Evolutionary conservation across 1,140 invertebrate genomes (phyloP), one percentile per base, ranked within the genome.

Genomic region (Lethrus apterus): DNA sequence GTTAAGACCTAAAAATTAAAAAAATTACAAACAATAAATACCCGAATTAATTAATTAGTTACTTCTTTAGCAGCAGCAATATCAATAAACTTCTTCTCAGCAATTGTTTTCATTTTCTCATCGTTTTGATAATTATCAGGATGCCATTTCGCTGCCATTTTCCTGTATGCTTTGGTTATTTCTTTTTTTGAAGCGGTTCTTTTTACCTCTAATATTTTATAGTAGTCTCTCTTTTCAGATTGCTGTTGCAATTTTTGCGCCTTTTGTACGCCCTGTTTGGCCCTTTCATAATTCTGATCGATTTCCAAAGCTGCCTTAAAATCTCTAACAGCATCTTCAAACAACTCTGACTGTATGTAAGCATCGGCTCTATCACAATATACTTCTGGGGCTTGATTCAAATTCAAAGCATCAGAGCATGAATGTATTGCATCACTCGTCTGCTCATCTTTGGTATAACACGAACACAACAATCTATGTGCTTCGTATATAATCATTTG

Each of bases 41-140:
- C 24, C 24, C 7, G 24, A 7, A 7, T n/a, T 26, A n/a, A 7
- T 7, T 7, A 26, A 26, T 26, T 7, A 26, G 24, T 48, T 53
- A 94, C 96, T 75, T 99, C 97, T 72, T 99, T 99, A 13, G 97
- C 97, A 30, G 94, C 90, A 9, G 96, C 96, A 59, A 99, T 93
- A 66, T 99, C 95, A 50, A 99, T 98, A 62, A 99, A 99, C 69
- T 89, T 97, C 65, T 96, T 96, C 66, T 99, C 89, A 0, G 97
- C 96, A 20, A 83, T 74, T 64, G 95, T 93, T 70, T 99, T 99
- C 64, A 66, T 66, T 53, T 82, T 80, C 56, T 92, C 88, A 40
- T 93, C 86, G 4, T 81, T 84, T 53, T 86, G 81, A 66, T 85
- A 98, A 70, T 94, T 94, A 69, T 99, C 96, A 0, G 96, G 96